Percentiles rank a stretch among this genome's conserved stretches.
phyloP scores from a whole-genome alignment of 2,113 vertebrate genomes.

The Anguilla rostrata region DNA sequence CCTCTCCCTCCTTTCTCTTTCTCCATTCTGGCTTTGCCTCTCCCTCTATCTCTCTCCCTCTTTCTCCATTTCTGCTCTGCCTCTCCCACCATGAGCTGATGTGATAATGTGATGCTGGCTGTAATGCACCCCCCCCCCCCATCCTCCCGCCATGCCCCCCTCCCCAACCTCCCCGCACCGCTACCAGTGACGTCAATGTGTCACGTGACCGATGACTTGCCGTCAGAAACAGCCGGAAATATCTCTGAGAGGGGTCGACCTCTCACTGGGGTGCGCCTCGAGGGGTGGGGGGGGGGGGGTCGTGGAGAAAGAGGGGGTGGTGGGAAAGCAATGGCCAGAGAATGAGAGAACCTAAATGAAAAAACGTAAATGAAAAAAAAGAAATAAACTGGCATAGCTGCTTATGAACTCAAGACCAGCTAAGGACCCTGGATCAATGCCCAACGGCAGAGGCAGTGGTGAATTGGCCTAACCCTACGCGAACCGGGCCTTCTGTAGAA shows the following conservation, averaged over 20 bases:
- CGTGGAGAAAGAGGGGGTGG: conserved; percentile 5
- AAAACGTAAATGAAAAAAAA: neutral
- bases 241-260: conserved; percentile 18
- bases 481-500: neutral
- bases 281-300: neutral
- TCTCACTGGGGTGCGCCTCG: neutral
- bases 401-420: neutral
- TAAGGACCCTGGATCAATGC: neutral
- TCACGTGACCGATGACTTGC: conserved; percentile 22
- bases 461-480: neutral
- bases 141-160: neutral
- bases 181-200: conserved; percentile 41
- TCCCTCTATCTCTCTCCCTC: conserved; percentile 15
- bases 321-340: neutral
- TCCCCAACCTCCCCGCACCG: conserved; percentile 41
- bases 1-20: conserved; percentile 21
- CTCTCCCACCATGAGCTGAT: conserved; percentile 13
- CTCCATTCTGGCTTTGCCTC: conserved; percentile 19
- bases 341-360: neutral
- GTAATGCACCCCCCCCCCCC: conserved; percentile 33
- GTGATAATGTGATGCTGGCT: neutral
- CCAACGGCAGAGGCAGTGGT: neutral
- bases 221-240: conserved; percentile 36
- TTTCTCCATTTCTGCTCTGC: conserved; percentile 29
- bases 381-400: neutral